Evolutionary conservation across 2,888 invertebrate species (phyloP).

Genomic region (Helicoverpa assulta): DNA sequence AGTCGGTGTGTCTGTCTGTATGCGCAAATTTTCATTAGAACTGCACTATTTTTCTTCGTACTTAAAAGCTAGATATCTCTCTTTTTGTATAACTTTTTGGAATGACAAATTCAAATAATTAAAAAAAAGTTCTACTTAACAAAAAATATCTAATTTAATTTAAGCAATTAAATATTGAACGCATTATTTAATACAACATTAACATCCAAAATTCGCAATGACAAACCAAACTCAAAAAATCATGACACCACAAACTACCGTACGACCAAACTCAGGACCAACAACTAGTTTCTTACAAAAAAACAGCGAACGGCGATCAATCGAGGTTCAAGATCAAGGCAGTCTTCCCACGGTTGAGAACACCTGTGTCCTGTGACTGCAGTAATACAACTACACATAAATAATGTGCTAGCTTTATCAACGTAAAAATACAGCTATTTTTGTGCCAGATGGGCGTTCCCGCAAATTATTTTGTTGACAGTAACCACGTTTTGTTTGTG

Average conservation of each 20-base stretch:
- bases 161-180: too few species aligned
- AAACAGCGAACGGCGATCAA: constrained; percentile 70
- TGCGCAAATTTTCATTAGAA: neutral
- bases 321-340: constrained; percentile 77
- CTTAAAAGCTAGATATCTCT: too few species aligned
- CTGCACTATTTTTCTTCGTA: neutral
- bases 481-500: constrained; percentile 7
- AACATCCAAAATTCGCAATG: too few species aligned
- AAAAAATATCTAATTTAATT: too few species aligned
- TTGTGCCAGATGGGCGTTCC: constrained; percentile 12
- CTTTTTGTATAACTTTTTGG: too few species aligned
- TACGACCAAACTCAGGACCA: constrained; percentile 28
- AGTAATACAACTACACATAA: constrained; percentile 42
- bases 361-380: constrained; percentile 81
- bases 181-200: too few species aligned
- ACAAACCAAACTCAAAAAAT: neutral
- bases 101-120: too few species aligned
- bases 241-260: constrained; percentile 28
- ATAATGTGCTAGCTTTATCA: constrained; percentile 53
- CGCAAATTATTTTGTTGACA: constrained; percentile 35
- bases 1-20: neutral
- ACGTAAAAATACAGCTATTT: constrained; percentile 25
- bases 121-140: too few species aligned
- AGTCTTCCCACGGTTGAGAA: constrained; percentile 82
- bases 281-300: constrained; percentile 63